A percentile compares a stretch with the other conserved stretches of the same genome.
Conservation (phyloP, 2,797 vertebrate species). For the Luscinia luscinia region DNA sequence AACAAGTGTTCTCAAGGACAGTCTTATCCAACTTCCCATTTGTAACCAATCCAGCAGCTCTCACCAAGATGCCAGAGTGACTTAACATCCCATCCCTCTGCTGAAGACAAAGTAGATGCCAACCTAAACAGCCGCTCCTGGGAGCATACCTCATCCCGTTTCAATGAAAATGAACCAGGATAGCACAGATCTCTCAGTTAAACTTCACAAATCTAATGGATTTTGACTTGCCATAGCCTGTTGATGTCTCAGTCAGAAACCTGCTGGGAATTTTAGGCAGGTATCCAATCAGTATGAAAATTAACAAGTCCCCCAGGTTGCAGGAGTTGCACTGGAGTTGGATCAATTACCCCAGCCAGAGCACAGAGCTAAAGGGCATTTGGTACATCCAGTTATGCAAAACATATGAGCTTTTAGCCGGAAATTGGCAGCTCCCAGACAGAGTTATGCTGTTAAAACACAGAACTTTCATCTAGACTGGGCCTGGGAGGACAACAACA, state of each 20-base stretch:
- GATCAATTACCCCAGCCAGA: not conserved
- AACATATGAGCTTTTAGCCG: not conserved
- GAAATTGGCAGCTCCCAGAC: not conserved
- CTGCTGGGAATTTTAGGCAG: not conserved
- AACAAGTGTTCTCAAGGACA: not conserved
- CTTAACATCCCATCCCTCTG: not conserved
- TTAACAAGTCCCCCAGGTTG: not conserved
- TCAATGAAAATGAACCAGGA: not conserved
- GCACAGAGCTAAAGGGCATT: not conserved
- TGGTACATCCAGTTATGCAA: not conserved
- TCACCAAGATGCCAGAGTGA: not conserved
- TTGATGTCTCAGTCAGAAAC: not conserved
- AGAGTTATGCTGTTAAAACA: not conserved
- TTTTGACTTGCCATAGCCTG: not conserved
- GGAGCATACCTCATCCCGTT: not conserved
- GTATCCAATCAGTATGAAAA: not conserved
- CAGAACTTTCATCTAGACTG: rapidly evolving
- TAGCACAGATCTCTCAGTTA: not conserved
- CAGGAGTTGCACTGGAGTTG: not conserved
- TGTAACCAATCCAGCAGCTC: not conserved
- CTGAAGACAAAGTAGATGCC: not conserved
- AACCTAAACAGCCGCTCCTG: not conserved
- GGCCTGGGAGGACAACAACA: not conserved
- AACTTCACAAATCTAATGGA: not conserved
- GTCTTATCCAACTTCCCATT: not conserved